A percentile compares a stretch with the other conserved stretches of the same genome.
Conservation (phyloP, 2,888 invertebrate species). For the Zaprionus bogoriensis region DNA sequence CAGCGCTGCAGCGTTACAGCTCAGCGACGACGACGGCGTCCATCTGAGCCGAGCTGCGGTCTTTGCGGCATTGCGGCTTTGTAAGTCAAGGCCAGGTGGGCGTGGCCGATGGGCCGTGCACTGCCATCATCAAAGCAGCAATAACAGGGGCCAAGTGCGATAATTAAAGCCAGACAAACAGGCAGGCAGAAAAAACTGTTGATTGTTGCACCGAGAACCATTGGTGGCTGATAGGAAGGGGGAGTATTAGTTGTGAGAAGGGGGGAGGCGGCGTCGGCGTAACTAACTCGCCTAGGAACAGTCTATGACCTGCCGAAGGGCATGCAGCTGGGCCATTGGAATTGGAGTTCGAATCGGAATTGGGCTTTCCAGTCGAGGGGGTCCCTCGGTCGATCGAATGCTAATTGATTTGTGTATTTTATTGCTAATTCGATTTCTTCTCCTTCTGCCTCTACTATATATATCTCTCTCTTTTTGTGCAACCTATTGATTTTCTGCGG, state of each 20-base stretch:
- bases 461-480: no score
- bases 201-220: conserved; percentile 22
- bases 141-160: conserved; percentile 32
- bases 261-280: conserved; percentile 7
- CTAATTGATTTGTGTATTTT: conserved; percentile 2
- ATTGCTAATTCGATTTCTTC: neutral
- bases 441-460: no score
- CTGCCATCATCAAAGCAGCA: conserved; percentile 31
- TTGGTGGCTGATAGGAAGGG: neutral
- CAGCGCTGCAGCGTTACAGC: conserved; percentile 42
- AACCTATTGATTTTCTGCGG: no score
- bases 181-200: conserved; percentile 14
- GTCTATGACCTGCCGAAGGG: neutral
- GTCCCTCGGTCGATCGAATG: neutral
- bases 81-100: conserved; percentile 61
- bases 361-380: no score
- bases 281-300: neutral
- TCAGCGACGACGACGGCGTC: conserved; percentile 30
- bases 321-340: neutral
- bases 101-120: conserved; percentile 28
- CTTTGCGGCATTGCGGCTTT: conserved; percentile 60
- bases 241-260: neutral
- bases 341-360: no score
- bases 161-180: conserved; percentile 31
- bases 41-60: conserved; percentile 45